Base-by-base conservation (phyloP, 2,797 vertebrate genomes). In the Leptodactylus fallax region DNA sequence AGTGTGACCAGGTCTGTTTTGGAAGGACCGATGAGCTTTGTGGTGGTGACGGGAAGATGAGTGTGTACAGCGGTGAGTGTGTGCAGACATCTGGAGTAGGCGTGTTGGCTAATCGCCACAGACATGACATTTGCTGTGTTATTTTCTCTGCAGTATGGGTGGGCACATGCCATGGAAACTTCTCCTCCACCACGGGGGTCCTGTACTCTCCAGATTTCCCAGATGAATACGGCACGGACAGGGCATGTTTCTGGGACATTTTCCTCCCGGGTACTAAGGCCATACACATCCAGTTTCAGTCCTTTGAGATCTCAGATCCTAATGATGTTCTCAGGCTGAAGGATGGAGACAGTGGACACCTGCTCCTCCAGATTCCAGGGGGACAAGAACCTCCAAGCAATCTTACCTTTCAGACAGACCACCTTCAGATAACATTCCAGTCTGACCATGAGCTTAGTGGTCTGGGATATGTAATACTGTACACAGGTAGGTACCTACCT, bases 1-100 rank as follows among this genome's bases (percentile, higher is more conserved):
- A 94, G 85, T 95, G 94, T 83, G 94, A 95, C 90, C 94, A 95
- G 90, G 92, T 93, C 78, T 95, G 94, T 84, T 95, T 95, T 9
- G 94, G 94, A 85, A 94, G 93, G 78, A 91, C 92, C 0, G 93
- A 91, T 63, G 93, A 95, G 85, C 86, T 94, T 69, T 95, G 94
- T 1, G 94, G 94, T 0, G 94, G 94, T 0, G 94, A 95, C 13
- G 94, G 94, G 23, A 90, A 91, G 7, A 89, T 95, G 14, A 94
- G 94, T 19, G 87, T 95, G 87, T 94, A 95, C 21, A 92, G 94
- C 51, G 93, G 94, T 94, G 89, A 93, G 91, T 9, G 3, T 9
- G 36, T 13, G 2, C 36, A 36, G 12, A 3, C 45, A 10, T 7
- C 1, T 0, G n/a, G 36, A 23, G 16, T 13, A 7, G 14, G 2